Percentiles rank a stretch among this genome's conserved stretches.
These are phyloP conservation scores for Drosophila infuscata DNA, from an alignment of 2,888 invertebrate genomes.

Conservation along the genomic window DNA sequence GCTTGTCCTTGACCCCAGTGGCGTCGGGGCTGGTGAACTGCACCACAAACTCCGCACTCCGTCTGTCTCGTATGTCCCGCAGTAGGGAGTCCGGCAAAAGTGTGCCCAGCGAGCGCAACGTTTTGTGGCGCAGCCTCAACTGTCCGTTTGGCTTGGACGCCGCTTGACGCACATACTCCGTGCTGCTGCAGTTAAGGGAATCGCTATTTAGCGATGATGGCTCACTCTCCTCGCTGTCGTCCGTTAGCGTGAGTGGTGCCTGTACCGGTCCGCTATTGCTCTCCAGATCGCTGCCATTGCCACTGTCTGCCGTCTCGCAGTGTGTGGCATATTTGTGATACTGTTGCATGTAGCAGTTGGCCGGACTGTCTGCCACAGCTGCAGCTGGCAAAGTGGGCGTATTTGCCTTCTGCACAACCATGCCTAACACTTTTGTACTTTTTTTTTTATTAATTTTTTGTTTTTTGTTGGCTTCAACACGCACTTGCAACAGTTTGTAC, in stretches of 20 bases:
- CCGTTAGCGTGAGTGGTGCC: slow-evolving; percentile 49
- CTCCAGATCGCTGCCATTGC: slow-evolving; percentile 94
- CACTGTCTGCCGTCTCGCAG: slow-evolving; percentile 92
- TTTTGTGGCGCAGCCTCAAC: slow-evolving; percentile 75
- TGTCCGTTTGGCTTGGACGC: slow-evolving; percentile 67
- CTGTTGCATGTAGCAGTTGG: slow-evolving; percentile 69
- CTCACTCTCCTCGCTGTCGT: slow-evolving; percentile 88
- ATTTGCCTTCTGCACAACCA: slow-evolving; percentile 69
- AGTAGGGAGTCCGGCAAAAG: slow-evolving; percentile 88
- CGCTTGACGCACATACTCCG: slow-evolving; percentile 86
- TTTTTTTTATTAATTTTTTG: neutral
- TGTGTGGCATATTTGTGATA: slow-evolving; percentile 86
- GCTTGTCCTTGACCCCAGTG: slow-evolving; percentile 55
- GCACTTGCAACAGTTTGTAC: neutral
- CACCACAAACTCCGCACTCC: slow-evolving; percentile 63
- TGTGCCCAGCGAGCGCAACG: slow-evolving; percentile 63
- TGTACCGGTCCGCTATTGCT: slow-evolving; percentile 67
- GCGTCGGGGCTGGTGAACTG: slow-evolving; percentile 52
- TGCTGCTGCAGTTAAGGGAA: slow-evolving; percentile 89
- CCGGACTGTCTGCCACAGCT: slow-evolving; percentile 46
- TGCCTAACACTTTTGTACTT: slow-evolving; percentile 16
- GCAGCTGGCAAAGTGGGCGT: slow-evolving; percentile 52
- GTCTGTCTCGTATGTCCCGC: slow-evolving; percentile 89
- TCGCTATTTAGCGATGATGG: slow-evolving; percentile 92
- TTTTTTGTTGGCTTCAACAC: slow-evolving; percentile 14